Percentiles rank a stretch among this genome's conserved stretches.
Evolutionary conservation across 2,797 vertebrate species (phyloP).

Genomic region (Sciurus carolinensis): DNA sequence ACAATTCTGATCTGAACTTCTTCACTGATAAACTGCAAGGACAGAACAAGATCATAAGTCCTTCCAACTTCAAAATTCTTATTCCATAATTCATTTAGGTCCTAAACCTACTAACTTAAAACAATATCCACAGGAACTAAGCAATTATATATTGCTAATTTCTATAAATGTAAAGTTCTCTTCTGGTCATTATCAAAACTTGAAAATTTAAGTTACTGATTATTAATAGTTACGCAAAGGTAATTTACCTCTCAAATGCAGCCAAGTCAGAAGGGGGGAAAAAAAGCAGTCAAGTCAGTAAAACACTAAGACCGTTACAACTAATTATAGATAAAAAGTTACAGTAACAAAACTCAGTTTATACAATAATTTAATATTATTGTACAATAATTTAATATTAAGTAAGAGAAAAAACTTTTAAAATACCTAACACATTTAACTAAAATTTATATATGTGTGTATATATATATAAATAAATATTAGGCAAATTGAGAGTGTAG

Average conservation of each 20-base stretch:
- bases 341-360: slow-evolving; percentile 18
- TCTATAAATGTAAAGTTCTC: slow-evolving; percentile 11
- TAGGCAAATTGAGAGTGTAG: slow-evolving; percentile 41
- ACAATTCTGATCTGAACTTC: slow-evolving; percentile 51
- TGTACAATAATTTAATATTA: slow-evolving; percentile 45
- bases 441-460: slow-evolving; percentile 39
- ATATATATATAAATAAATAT: background rate
- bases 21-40: slow-evolving; percentile 10
- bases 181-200: slow-evolving; percentile 32
- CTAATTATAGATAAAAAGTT: slow-evolving; percentile 5
- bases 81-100: background rate
- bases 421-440: slow-evolving; percentile 20
- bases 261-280: background rate
- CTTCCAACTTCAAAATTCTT: slow-evolving; percentile 46
- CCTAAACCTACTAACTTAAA: slow-evolving; percentile 46
- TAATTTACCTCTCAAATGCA: slow-evolving; percentile 41
- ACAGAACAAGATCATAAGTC: background rate
- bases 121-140: background rate
- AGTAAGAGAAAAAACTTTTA: slow-evolving; percentile 8
- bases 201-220: slow-evolving; percentile 43
- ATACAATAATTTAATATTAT: slow-evolving; percentile 39
- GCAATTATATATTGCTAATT: background rate
- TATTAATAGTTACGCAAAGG: slow-evolving; percentile 43
- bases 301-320: slow-evolving; percentile 43
- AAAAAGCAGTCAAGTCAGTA: slow-evolving; percentile 17